phyloP scores from a whole-genome alignment of 2,797 vertebrate genomes.

The Malacoraja senta region DNA sequence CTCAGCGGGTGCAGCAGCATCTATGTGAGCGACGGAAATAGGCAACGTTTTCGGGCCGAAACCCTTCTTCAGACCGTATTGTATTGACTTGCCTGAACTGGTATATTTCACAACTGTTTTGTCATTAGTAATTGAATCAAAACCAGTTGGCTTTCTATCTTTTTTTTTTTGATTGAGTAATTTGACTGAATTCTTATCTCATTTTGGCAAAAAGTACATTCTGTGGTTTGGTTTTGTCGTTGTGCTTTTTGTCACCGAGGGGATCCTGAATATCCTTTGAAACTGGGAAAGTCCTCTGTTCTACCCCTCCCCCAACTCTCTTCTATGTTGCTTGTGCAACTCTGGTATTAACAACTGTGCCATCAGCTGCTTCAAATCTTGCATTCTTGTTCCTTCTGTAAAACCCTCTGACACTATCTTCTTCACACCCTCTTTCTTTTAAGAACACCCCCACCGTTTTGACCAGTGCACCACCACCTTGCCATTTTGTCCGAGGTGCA shows the following conservation, averaged over 20 bases:
- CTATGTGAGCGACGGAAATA: too few species aligned
- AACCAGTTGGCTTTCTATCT: neutral
- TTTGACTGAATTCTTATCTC: neutral
- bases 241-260: neutral
- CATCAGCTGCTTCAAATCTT: neutral
- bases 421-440: neutral
- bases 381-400: neutral
- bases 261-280: neutral
- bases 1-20: too few species aligned
- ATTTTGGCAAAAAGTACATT: neutral
- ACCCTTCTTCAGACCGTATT: too few species aligned
- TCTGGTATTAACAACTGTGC: neutral
- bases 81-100: neutral
- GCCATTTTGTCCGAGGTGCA: neutral
- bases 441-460: neutral
- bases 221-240: neutral
- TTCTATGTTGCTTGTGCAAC: neutral
- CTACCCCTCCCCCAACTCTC: neutral
- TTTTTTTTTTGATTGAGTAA: neutral
- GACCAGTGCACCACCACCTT: neutral
- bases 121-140: neutral
- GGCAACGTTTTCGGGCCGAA: too few species aligned
- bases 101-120: neutral
- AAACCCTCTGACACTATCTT: neutral
- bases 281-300: neutral